Evolutionary conservation across 2,113 vertebrate species (phyloP).

Genomic region (Hypanus sabinus): DNA sequence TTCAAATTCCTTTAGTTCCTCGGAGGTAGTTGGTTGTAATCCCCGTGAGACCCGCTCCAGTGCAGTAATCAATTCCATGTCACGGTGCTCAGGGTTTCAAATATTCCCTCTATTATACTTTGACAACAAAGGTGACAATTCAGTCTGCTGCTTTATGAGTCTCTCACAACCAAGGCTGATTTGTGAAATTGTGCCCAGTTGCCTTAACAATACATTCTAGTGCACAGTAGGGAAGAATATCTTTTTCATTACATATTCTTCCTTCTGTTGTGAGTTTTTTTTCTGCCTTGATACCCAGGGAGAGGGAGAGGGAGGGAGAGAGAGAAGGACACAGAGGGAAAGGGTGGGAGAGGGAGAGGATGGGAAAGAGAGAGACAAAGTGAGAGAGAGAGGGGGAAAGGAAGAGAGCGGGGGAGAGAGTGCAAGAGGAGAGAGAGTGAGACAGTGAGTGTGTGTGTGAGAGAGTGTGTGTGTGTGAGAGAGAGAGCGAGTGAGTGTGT

Average conservation of each 20-base stretch:
- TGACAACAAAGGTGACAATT: slow-evolving; percentile 3
- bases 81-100: not conserved
- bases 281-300: not conserved
- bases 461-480: too few relatives aligned
- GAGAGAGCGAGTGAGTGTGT: too few relatives aligned
- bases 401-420: too few relatives aligned
- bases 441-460: too few relatives aligned
- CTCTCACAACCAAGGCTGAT: not conserved
- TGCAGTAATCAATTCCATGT: not conserved
- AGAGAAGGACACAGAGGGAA: too few relatives aligned
- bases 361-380: too few relatives aligned
- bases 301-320: not conserved
- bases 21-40: not conserved
- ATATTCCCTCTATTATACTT: not conserved
- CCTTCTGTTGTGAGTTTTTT: not conserved
- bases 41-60: not conserved
- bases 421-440: too few relatives aligned
- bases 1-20: not conserved
- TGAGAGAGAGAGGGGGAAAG: too few relatives aligned
- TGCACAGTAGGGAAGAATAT: not conserved
- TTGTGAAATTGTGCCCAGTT: not conserved
- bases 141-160: not conserved
- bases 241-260: not conserved
- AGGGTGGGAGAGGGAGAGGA: too few relatives aligned
- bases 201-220: not conserved